Percentiles rank a stretch among this genome's conserved stretches.
These are phyloP conservation scores for Dromas ardeola DNA, from an alignment of 2,113 vertebrate species.

Conservation along the genomic window DNA sequence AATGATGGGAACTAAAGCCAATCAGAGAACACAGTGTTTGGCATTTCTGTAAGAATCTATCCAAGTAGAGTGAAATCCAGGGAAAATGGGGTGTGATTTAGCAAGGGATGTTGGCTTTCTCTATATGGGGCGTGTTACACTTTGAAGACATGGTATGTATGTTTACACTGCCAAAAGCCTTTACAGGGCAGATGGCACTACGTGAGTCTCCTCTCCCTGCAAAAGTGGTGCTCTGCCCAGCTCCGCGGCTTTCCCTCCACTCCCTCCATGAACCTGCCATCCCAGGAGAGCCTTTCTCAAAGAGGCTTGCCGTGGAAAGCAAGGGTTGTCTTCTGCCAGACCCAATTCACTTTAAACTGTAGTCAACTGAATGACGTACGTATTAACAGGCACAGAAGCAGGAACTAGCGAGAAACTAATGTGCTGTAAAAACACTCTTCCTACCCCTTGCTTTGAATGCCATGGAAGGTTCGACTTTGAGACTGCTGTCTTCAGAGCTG, in stretches of 20 bases:
- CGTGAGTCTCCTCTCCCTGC: neutral
- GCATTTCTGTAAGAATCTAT: neutral
- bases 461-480: neutral
- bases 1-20: neutral
- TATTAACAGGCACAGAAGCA: neutral
- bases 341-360: neutral
- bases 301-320: neutral
- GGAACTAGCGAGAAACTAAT: neutral
- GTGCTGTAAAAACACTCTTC: neutral
- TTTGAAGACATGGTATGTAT: neutral
- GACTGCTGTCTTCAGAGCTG: neutral
- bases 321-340: neutral
- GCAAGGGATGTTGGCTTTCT: neutral
- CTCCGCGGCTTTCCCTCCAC: slow-evolving; percentile 13
- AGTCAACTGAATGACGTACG: neutral
- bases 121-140: neutral
- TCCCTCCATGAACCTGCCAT: neutral
- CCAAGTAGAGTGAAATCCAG: neutral
- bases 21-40: neutral
- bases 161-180: slow-evolving; percentile 1
- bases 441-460: neutral
- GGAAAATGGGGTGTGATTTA: neutral
- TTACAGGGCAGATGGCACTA: slow-evolving; percentile 23
- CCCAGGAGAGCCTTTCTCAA: neutral
- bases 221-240: neutral